phyloP scores from a whole-genome alignment of 2,113 vertebrate species.

The Brevimyrus niger region DNA sequence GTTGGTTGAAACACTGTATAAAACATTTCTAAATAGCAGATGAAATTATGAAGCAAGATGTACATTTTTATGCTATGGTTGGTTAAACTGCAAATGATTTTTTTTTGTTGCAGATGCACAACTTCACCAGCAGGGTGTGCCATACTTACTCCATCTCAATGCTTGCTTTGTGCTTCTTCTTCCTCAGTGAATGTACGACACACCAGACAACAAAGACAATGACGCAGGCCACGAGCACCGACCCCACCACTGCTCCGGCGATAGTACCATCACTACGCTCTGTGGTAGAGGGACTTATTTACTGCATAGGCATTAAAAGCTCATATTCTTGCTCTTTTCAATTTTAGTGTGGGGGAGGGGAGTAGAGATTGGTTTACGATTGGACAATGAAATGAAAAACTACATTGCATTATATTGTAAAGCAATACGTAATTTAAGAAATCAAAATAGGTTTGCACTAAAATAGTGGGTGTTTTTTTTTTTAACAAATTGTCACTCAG shows the following conservation, averaged over 20 bases:
- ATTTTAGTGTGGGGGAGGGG: not conserved
- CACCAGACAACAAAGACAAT: constrained; percentile 47
- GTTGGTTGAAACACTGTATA: not conserved
- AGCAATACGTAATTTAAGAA: not conserved
- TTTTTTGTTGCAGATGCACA: not conserved
- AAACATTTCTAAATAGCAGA: not conserved
- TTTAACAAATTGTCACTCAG: not conserved
- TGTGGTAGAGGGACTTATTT: constrained; percentile 14
- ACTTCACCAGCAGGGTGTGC: not conserved
- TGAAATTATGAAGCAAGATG: not conserved
- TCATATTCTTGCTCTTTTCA: not conserved
- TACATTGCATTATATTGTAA: not conserved
- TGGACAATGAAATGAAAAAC: not conserved
- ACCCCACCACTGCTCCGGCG: constrained; percentile 46
- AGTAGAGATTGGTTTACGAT: not conserved
- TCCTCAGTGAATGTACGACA: constrained; percentile 45
- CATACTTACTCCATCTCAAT: constrained; percentile 45
- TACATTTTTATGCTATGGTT: not conserved
- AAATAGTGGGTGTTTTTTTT: not conserved
- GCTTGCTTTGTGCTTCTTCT: constrained; percentile 31
- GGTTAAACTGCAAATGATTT: not conserved
- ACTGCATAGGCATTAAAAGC: not conserved
- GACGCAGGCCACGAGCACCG: constrained; percentile 37
- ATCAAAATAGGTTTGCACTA: not conserved
- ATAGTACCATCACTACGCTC: constrained; percentile 36